Percentiles rank a stretch among this genome's conserved stretches.
Evolutionary conservation across 1,140 invertebrate genomes (phyloP).

Genomic region (Diprion similis): DNA sequence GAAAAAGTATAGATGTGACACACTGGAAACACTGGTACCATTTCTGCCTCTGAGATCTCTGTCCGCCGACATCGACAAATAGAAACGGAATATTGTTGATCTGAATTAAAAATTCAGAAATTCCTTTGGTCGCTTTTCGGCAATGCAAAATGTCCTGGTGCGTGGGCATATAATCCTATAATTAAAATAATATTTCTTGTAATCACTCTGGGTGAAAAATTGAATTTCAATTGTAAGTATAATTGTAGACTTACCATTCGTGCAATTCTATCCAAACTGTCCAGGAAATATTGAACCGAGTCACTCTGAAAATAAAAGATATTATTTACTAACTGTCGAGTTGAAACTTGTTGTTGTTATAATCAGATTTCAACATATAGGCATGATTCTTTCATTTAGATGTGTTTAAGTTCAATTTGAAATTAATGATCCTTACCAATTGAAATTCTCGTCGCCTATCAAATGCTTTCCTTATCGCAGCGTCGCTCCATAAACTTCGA

Average conservation of each 20-base stretch:
- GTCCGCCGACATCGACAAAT: conserved; percentile 93
- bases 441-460: conserved; percentile 89
- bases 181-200: not conserved
- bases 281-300: conserved; percentile 87
- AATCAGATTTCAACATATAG: not conserved
- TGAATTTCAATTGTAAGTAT: conserved; percentile 2
- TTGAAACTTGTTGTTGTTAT: no score
- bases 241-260: conserved; percentile 39
- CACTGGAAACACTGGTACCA: conserved; percentile 95
- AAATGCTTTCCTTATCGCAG: conserved; percentile 81
- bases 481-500: conserved; percentile 80
- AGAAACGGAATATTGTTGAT: conserved; percentile 91
- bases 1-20: conserved; percentile 90
- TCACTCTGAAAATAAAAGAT: conserved; percentile 71
- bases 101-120: conserved; percentile 88
- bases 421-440: conserved; percentile 79
- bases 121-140: conserved; percentile 91
- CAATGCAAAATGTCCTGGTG: conserved; percentile 90
- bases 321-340: conserved; percentile 10
- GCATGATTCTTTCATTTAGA: not conserved
- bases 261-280: conserved; percentile 82
- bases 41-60: conserved; percentile 91
- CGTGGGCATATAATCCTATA: conserved; percentile 80
- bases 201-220: no score
- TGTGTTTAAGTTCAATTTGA: conserved; percentile 55